A percentile compares a stretch with the other conserved stretches of the same genome.
Conservation (phyloP, 2,888 invertebrate genomes). For the Anodontia alba region DNA sequence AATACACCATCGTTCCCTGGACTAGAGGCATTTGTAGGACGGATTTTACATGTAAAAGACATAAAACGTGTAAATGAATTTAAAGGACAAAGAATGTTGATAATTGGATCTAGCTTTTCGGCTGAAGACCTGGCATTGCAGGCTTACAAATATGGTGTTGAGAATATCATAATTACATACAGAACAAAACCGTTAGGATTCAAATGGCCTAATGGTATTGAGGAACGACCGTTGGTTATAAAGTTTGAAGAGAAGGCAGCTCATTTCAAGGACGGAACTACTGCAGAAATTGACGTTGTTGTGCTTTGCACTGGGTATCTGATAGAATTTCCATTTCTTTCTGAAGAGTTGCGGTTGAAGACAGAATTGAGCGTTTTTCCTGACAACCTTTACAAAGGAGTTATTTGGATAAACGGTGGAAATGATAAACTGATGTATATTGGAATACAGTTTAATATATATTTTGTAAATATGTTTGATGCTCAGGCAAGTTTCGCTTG, state of each 20-base stretch:
- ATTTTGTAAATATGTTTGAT: neutral
- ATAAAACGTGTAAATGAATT: neutral
- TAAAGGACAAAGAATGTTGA: neutral
- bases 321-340: neutral
- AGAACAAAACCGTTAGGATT: neutral
- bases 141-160: neutral
- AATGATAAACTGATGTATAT: neutral
- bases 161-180: neutral
- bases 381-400: slow-evolving; percentile 1
- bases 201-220: neutral
- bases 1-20: neutral
- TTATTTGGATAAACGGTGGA: neutral
- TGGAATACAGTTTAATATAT: neutral
- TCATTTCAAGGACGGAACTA: neutral
- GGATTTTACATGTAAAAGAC: neutral
- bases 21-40: neutral
- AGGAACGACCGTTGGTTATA: neutral
- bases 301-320: neutral
- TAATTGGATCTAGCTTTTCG: neutral
- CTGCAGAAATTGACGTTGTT: neutral
- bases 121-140: neutral
- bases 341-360: neutral
- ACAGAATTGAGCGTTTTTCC: neutral
- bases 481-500: neutral
- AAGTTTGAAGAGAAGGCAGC: neutral